These are phyloP conservation scores for Strix aluco DNA, from an alignment of 2,113 vertebrate species.

Conservation along the genomic window DNA sequence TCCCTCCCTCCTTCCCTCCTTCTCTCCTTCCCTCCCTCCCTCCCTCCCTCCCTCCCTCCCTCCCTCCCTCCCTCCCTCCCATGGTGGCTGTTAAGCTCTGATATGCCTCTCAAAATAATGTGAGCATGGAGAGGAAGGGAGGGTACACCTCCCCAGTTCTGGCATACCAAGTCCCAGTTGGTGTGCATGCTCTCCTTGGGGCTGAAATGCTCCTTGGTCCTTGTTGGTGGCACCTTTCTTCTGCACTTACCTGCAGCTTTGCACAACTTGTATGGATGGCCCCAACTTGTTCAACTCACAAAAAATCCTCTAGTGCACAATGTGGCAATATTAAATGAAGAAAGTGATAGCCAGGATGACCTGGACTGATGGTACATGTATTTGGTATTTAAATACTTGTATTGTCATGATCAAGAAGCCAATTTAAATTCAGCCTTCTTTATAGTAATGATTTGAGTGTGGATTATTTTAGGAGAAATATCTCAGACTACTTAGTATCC, in stretches of 20 bases:
- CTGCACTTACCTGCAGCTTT: background rate
- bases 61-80: background rate
- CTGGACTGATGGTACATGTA: background rate
- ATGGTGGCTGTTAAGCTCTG: background rate
- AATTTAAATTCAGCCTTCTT: background rate
- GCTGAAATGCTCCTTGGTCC: background rate
- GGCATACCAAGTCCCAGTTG: background rate
- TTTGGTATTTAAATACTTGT: background rate
- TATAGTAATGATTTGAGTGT: background rate
- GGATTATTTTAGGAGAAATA: background rate
- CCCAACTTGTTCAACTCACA: background rate
- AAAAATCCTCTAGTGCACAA: background rate
- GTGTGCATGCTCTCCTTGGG: rapidly evolving
- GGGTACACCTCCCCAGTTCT: background rate
- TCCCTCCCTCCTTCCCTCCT: background rate
- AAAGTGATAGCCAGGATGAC: background rate
- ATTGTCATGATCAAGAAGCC: background rate
- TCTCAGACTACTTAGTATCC: background rate
- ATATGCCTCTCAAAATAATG: background rate
- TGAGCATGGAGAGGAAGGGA: background rate
- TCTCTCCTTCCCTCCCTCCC: too few relatives aligned
- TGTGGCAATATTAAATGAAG: background rate
- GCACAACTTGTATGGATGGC: too few relatives aligned
- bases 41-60: background rate
- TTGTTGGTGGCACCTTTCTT: background rate